A percentile compares a stretch with the other conserved stretches of the same genome.
phyloP scores from a whole-genome alignment of 2,888 invertebrate genomes.

The Dolomedes plantarius region DNA sequence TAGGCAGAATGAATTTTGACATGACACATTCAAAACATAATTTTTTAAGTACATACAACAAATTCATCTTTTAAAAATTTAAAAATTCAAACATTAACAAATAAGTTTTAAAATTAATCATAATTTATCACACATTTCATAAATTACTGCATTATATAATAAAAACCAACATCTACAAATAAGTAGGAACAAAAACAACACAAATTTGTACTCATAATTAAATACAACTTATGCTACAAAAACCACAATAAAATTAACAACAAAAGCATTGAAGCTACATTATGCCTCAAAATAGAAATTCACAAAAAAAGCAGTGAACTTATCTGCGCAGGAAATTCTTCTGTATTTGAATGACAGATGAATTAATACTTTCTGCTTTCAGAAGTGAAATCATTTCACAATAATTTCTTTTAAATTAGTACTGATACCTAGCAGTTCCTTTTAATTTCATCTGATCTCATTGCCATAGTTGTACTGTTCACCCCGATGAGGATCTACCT shows the following conservation, averaged over 20 bases:
- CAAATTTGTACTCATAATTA: background rate
- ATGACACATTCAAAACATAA: no score
- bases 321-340: no score
- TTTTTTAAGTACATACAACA: no score
- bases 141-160: no score
- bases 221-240: background rate
- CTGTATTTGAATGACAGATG: no score
- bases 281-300: background rate
- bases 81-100: no score
- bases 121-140: no score
- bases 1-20: no score
- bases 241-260: background rate
- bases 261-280: background rate
- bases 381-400: background rate
- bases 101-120: no score
- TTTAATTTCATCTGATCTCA: constrained; percentile 50
- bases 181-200: background rate
- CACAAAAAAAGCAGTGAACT: background rate
- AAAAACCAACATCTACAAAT: no score
- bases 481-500: constrained; percentile 47
- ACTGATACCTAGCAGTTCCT: background rate
- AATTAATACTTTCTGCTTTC: no score
- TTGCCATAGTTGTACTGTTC: constrained; percentile 28
- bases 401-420: background rate
- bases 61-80: no score